A percentile compares a stretch with the other conserved stretches of the same genome.
Conservation (phyloP, 2,888 invertebrate species). For the Dermolepida albohirtum region DNA sequence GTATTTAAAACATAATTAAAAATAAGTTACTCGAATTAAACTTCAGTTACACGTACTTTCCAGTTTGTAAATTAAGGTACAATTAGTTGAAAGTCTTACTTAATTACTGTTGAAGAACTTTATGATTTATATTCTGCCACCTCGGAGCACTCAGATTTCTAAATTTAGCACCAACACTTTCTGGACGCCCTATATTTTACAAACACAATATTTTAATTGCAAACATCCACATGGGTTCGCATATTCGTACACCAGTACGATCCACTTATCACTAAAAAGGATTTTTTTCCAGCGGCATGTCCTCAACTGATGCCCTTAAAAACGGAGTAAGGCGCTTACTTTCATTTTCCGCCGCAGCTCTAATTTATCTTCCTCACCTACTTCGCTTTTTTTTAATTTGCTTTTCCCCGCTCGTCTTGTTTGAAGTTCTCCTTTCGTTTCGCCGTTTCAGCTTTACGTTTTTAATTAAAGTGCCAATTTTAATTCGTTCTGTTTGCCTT, state of each 20-base stretch:
- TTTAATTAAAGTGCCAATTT: slow-evolving; percentile 39
- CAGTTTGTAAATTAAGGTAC: slow-evolving; percentile 24
- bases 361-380: slow-evolving; percentile 43
- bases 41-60: neutral
- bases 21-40: no score
- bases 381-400: slow-evolving; percentile 40
- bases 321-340: slow-evolving; percentile 35
- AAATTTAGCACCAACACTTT: slow-evolving; percentile 26
- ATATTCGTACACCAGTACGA: slow-evolving; percentile 17
- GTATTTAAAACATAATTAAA: no score
- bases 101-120: slow-evolving; percentile 28
- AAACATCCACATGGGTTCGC: slow-evolving; percentile 25
- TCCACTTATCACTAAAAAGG: slow-evolving; percentile 30
- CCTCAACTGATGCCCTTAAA: slow-evolving; percentile 37
- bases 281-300: slow-evolving; percentile 30
- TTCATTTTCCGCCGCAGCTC: slow-evolving; percentile 39
- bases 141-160: neutral
- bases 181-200: slow-evolving; percentile 8
- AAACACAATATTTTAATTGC: slow-evolving; percentile 24
- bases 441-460: slow-evolving; percentile 38
- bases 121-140: slow-evolving; percentile 18
- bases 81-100: slow-evolving; percentile 26
- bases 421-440: slow-evolving; percentile 38
- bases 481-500: slow-evolving; percentile 37
- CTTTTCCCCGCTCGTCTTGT: slow-evolving; percentile 34